Evolutionary conservation across 2,888 invertebrate genomes (phyloP).

Genomic region (Caenorhabditis plicata): DNA sequence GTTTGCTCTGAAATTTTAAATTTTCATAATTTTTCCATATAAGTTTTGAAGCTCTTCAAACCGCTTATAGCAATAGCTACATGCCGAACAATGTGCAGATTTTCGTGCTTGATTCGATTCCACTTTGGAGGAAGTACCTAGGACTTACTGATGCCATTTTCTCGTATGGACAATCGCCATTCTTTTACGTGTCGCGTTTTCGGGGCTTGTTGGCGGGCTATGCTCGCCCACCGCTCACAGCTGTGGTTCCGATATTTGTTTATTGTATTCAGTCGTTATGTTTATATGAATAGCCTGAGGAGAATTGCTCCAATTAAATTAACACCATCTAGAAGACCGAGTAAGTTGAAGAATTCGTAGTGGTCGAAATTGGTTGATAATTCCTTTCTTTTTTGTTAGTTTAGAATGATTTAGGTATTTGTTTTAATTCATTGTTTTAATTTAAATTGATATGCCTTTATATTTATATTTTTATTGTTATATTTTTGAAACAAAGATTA

Average conservation of each 20-base stretch:
- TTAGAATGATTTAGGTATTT: conserved; percentile 1
- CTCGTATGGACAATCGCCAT: conserved; percentile 54
- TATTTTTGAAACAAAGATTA: too few relatives aligned
- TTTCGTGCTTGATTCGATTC: conserved; percentile 62
- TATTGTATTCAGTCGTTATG: conserved; percentile 69
- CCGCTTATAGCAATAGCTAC: conserved; percentile 40
- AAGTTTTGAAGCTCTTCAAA: conserved; percentile 51
- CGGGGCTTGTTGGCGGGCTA: conserved; percentile 50
- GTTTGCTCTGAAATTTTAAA: too few relatives aligned
- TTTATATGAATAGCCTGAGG: conserved; percentile 46
- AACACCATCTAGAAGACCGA: conserved; percentile 21
- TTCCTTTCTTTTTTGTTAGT: conserved; percentile 14
- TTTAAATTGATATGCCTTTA: too few relatives aligned
- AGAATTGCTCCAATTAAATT: conserved; percentile 38
- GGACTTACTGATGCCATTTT: conserved; percentile 65
- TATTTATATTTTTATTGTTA: too few relatives aligned
- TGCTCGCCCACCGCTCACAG: conserved; percentile 76
- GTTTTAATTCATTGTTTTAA: neutral
- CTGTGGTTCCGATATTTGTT: conserved; percentile 92
- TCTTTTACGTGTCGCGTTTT: conserved; percentile 60
- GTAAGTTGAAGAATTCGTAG: conserved; percentile 15
- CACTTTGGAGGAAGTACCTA: conserved; percentile 65
- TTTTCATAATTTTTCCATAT: too few relatives aligned
- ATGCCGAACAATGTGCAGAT: conserved; percentile 56
- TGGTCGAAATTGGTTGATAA: too few relatives aligned